Evolutionary conservation across 2,888 invertebrate species (phyloP).

Genomic region (Xestoiulus laeticollis): DNA sequence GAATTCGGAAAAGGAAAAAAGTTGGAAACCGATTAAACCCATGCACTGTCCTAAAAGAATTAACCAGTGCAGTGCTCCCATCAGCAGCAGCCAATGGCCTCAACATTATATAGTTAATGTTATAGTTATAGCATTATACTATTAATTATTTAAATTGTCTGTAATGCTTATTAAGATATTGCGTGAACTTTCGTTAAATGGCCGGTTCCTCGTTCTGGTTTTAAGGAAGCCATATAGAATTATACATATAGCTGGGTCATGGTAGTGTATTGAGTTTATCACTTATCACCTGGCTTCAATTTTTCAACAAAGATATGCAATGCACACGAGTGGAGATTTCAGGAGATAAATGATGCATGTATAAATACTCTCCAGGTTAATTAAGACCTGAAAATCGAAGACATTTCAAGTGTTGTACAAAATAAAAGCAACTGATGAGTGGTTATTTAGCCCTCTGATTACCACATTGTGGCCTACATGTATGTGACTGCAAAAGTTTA

Average conservation of each 20-base stretch:
- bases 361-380: too few relatives aligned
- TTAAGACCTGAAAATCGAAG: too few relatives aligned
- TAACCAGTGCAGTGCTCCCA: slow-evolving; percentile 38
- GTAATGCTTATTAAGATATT: slow-evolving; percentile 30
- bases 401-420: too few relatives aligned
- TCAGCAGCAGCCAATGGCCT: slow-evolving; percentile 30
- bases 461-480: too few relatives aligned
- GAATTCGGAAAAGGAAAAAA: not conserved
- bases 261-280: too few relatives aligned
- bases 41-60: not conserved
- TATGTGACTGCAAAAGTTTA: too few relatives aligned
- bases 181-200: slow-evolving; percentile 1
- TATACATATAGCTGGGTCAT: not conserved
- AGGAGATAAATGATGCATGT: too few relatives aligned
- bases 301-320: too few relatives aligned
- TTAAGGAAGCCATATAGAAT: not conserved
- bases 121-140: slow-evolving; percentile 30
- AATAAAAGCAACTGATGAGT: too few relatives aligned
- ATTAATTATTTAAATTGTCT: not conserved
- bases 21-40: not conserved
- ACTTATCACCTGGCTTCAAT: too few relatives aligned
- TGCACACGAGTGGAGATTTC: too few relatives aligned
- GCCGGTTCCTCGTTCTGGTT: slow-evolving; percentile 8
- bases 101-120: not conserved
- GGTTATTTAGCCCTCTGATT: too few relatives aligned